Evolutionary conservation across 2,888 invertebrate genomes (phyloP).

Genomic region (Prenolepis imparis): DNA sequence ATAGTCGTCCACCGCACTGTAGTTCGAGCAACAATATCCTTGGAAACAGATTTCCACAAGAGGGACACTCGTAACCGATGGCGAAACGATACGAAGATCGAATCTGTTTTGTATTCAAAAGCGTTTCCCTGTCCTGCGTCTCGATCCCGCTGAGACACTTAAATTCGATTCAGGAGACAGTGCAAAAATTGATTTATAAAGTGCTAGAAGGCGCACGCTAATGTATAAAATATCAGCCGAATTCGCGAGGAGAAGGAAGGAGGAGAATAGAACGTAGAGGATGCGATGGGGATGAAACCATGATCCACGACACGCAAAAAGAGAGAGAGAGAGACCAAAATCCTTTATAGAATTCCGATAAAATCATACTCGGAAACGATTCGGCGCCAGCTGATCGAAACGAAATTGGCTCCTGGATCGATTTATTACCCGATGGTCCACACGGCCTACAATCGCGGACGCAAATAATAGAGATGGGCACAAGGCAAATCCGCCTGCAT

Average conservation of each 20-base stretch:
- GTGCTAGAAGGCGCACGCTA: constrained; percentile 59
- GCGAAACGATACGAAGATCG: constrained; percentile 32
- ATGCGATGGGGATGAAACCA: background rate
- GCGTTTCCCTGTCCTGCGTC: constrained; percentile 63
- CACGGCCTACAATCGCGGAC: constrained; percentile 56
- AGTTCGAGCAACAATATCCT: constrained; percentile 2
- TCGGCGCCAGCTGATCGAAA: constrained; percentile 29
- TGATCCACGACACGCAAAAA: background rate
- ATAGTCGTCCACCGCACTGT: background rate
- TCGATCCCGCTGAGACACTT: constrained; percentile 62
- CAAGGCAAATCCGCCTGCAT: constrained; percentile 74
- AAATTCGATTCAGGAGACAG: constrained; percentile 67
- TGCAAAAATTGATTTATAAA: constrained; percentile 70
- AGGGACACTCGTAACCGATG: constrained; percentile 9
- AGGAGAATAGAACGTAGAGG: background rate
- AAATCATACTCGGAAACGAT: constrained; percentile 56
- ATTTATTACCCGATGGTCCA: constrained; percentile 53
- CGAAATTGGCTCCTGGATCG: constrained; percentile 57
- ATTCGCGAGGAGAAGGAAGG: constrained; percentile 17
- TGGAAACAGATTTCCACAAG: constrained; percentile 30
- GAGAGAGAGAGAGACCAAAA: background rate
- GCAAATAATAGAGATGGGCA: constrained; percentile 72
- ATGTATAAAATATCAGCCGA: constrained; percentile 71
- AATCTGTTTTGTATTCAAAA: constrained; percentile 67
- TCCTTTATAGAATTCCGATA: constrained; percentile 67